These are phyloP conservation scores for Ceryle rudis DNA, from an alignment of 2,797 vertebrate genomes.

Conservation along the genomic window DNA sequence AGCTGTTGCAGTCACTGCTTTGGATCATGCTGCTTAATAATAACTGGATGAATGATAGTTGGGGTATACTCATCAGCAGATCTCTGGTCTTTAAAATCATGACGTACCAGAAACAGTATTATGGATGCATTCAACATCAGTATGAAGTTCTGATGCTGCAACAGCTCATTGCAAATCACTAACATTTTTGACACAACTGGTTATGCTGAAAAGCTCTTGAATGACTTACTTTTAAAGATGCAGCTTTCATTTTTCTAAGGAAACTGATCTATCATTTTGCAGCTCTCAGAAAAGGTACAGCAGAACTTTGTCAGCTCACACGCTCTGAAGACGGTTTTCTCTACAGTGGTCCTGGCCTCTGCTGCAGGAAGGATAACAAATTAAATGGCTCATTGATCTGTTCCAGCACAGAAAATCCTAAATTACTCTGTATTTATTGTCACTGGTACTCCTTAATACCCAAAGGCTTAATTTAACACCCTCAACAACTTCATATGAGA, in stretches of 20 bases:
- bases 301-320: neutral
- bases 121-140: neutral
- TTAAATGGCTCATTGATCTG: conserved; percentile 30
- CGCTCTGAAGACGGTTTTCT: neutral
- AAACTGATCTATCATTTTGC: neutral
- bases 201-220: neutral
- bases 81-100: neutral
- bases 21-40: neutral
- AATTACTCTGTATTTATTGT: neutral
- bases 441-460: neutral
- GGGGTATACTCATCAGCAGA: neutral
- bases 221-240: neutral
- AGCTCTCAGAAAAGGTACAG: neutral
- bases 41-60: neutral
- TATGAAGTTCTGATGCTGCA: neutral
- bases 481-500: neutral
- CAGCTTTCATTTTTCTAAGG: neutral
- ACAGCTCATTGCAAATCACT: neutral
- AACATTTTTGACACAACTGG: neutral
- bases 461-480: conserved; percentile 3
- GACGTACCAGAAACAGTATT: neutral
- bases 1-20: neutral
- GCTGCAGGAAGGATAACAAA: conserved; percentile 26
- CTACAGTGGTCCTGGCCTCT: neutral
- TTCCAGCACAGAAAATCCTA: conserved; percentile 1